Base-by-base conservation (phyloP, 2,113 vertebrate genomes). In the Loxodonta africana region DNA sequence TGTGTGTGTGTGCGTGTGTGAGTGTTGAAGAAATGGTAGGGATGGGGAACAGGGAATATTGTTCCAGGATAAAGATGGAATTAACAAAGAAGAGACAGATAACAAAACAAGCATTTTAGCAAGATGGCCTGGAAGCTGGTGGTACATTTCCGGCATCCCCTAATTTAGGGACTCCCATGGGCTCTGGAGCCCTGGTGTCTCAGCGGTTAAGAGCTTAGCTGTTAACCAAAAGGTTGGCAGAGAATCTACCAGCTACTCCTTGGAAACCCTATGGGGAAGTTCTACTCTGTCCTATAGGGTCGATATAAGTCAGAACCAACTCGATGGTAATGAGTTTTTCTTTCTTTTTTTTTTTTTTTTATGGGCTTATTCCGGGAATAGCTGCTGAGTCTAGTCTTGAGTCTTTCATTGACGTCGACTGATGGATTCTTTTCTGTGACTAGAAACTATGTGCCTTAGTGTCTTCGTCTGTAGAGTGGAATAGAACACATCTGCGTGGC, bases 341-440 rank as follows among this genome's bases (percentile, higher is more conserved):
- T 53, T 7, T 53, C 12, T 7, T 53, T 53, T 7, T 53, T 53
- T 7, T 53, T 53, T 53, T 7, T 53, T 53, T 53, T 53, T 53
- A 37, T 30, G 65, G 48, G 15, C 9, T n/a, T 14, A 20, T 73
- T 37, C 88, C 84, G 28, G 60, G 71, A 95, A 67, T 10, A 57
- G 92, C 20, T 60, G 48, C 69, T n/a, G 8, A 81, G 48, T 25
- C 30, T 76, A 78, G 25, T 25, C 41, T 48, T 60, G 48, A 63
- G 33, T 60, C 83, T 73, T 80, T 37, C 44, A 44, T 2, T 65
- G 30, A 53, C 8, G 53, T 90, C 30, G 10, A 53, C 33, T 89
- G 53, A n/a, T 82, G 20, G n/a, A 17, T 60, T 97, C 96, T 77
- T 11, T 48, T 94, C 76, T 90, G 81, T 62, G 44, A 90, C 41